phyloP scores from a whole-genome alignment of 2,113 vertebrate genomes.

The Festucalex cinctus region DNA sequence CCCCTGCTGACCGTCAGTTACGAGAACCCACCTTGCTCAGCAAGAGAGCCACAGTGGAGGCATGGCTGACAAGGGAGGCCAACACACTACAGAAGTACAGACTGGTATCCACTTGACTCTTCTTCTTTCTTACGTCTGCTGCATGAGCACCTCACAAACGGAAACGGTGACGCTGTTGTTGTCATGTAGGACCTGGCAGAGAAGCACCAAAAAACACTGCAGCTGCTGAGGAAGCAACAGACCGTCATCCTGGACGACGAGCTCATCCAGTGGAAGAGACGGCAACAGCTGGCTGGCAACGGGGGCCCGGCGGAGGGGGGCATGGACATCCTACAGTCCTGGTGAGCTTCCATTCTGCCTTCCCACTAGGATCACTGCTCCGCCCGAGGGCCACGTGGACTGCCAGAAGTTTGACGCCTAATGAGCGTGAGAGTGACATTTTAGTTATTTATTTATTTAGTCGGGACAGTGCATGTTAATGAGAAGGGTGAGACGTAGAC shows the following conservation, averaged over 20 bases:
- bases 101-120: slow-evolving; percentile 70
- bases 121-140: neutral
- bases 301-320: slow-evolving; percentile 91
- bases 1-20: slow-evolving; percentile 87
- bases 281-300: slow-evolving; percentile 94
- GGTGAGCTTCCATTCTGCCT: slow-evolving; percentile 67
- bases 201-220: slow-evolving; percentile 96
- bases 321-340: slow-evolving; percentile 91
- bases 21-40: slow-evolving; percentile 77
- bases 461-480: too few species aligned
- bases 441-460: too few species aligned
- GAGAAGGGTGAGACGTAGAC: too few species aligned
- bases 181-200: slow-evolving; percentile 83
- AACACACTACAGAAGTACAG: slow-evolving; percentile 97
- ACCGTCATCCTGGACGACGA: slow-evolving; percentile 94
- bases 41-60: slow-evolving; percentile 79
- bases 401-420: too few species aligned
- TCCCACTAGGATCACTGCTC: slow-evolving; percentile 37
- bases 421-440: too few species aligned
- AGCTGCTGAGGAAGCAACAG: slow-evolving; percentile 93
- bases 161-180: neutral
- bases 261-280: slow-evolving; percentile 95
- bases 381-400: neutral
- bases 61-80: slow-evolving; percentile 83
- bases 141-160: neutral